Evolutionary conservation across 2,888 invertebrate species (phyloP).

Genomic region (Drosophila tripunctata): DNA sequence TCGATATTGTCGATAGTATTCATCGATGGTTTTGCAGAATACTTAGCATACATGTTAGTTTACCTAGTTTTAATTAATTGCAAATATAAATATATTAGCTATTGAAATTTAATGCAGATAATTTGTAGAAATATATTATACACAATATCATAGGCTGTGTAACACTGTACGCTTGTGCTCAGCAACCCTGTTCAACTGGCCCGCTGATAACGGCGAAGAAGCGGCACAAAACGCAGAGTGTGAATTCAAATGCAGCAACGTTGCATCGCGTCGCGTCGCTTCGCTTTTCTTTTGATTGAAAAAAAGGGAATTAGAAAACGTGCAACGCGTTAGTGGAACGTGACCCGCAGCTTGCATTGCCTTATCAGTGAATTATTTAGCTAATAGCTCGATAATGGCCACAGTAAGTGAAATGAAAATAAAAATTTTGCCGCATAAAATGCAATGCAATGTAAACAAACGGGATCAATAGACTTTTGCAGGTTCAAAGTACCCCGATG

Average conservation of each 20-base stretch:
- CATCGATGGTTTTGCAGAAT: no score
- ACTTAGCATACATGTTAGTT: no score
- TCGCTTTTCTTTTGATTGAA: conserved; percentile 61
- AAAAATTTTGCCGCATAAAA: no score
- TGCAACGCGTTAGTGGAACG: conserved; percentile 66
- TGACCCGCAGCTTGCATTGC: conserved; percentile 17
- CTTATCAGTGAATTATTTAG: conserved; percentile 40
- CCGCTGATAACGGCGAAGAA: conserved; percentile 71
- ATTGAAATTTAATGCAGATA: no score
- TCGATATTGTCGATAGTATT: no score
- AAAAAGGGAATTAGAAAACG: conserved; percentile 59
- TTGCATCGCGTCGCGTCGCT: conserved; percentile 70
- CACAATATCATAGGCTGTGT: conserved; percentile 4
- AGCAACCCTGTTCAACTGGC: conserved; percentile 40
- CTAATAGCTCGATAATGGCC: conserved; percentile 42
- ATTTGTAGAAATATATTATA: neutral
- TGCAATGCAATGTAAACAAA: conserved; percentile 41
- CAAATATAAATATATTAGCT: no score
- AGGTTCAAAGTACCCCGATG: conserved; percentile 47
- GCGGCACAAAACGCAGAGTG: conserved; percentile 63
- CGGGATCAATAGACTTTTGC: conserved; percentile 46
- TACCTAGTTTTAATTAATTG: no score
- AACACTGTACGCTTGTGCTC: conserved; percentile 39
- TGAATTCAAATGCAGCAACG: conserved; percentile 62
- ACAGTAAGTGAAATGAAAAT: conserved; percentile 44